Evolutionary conservation across 2,888 invertebrate species (phyloP).

Genomic region (Papilio protenor): DNA sequence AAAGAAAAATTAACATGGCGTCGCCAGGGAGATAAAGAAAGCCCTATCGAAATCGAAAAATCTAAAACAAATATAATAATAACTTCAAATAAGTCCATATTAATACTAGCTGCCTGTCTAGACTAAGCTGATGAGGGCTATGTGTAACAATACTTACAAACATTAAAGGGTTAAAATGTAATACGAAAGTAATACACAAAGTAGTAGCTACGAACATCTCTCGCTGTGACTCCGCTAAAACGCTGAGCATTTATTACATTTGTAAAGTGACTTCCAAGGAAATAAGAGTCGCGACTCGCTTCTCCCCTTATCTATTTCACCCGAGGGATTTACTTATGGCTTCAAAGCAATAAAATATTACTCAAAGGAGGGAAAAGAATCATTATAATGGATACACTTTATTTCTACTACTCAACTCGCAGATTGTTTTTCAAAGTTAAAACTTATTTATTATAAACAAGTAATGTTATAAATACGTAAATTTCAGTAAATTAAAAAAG

Average conservation of each 20-base stretch:
- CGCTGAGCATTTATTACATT: constrained; percentile 43
- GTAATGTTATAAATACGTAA: no score
- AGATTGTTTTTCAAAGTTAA: background rate
- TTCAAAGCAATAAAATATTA: constrained; percentile 26
- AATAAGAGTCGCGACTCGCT: constrained; percentile 21
- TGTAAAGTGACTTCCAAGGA: constrained; percentile 38
- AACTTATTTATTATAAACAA: no score
- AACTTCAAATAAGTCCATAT: no score
- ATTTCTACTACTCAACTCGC: background rate
- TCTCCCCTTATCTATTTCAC: constrained; percentile 33
- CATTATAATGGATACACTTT: background rate
- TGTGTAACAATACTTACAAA: background rate
- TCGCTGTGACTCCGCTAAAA: constrained; percentile 42
- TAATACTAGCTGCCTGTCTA: no score
- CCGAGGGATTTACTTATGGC: constrained; percentile 35
- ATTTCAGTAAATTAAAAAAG: no score
- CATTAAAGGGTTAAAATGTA: constrained; percentile 21
- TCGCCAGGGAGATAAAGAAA: no score
- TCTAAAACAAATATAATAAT: no score
- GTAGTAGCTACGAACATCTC: constrained; percentile 38
- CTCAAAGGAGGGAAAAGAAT: constrained; percentile 16
- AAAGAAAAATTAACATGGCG: no score
- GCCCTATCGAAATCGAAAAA: no score
- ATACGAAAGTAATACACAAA: constrained; percentile 31
- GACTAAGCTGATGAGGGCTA: background rate